A percentile compares a stretch with the other conserved stretches of the same genome.
These are phyloP conservation scores for Rousettus madagascariensis DNA, from an alignment of 2,797 vertebrate genomes.

Conservation along the genomic window DNA sequence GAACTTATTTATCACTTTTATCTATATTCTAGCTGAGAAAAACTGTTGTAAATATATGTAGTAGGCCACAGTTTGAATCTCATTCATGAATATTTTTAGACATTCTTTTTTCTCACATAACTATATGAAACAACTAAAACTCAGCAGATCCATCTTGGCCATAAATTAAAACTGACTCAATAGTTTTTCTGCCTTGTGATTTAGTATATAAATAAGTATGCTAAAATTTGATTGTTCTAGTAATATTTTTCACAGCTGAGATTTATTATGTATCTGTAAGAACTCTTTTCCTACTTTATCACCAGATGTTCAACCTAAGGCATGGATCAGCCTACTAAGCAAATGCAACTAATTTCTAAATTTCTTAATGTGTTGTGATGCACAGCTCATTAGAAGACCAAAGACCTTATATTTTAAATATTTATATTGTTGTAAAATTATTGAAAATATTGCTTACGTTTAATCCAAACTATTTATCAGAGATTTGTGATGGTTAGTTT, in stretches of 20 bases:
- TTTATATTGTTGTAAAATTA: background rate
- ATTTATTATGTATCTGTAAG: background rate
- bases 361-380: background rate
- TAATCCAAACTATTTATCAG: background rate
- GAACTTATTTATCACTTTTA: background rate
- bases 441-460: background rate
- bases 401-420: background rate
- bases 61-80: background rate
- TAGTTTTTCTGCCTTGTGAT: background rate
- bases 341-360: background rate
- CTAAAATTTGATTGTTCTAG: background rate
- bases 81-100: background rate
- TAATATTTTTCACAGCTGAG: background rate
- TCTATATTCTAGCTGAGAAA: background rate
- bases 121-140: background rate
- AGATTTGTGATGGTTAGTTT: background rate
- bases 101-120: background rate
- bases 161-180: background rate
- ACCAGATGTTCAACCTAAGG: background rate
- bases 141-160: background rate
- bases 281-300: background rate
- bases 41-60: background rate
- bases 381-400: background rate
- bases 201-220: background rate
- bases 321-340: background rate